These are phyloP conservation scores for Xestoiulus laeticollis DNA, from an alignment of 2,888 invertebrate species.

Conservation along the genomic window DNA sequence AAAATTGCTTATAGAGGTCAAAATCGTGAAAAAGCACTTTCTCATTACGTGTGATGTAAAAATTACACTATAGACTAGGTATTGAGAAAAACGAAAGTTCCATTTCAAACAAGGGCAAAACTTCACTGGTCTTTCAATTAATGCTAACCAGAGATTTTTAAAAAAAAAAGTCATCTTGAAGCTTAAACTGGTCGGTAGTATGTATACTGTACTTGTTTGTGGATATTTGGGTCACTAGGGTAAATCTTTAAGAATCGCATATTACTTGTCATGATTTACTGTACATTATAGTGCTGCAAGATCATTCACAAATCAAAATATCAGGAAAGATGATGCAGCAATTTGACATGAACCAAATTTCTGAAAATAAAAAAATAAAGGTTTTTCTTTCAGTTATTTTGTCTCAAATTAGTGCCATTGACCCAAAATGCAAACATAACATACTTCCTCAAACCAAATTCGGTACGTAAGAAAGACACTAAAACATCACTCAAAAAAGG, in stretches of 20 bases:
- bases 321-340: background rate
- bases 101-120: background rate
- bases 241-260: background rate
- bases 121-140: background rate
- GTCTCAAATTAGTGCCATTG: background rate
- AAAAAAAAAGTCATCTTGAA: background rate
- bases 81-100: background rate
- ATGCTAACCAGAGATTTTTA: background rate
- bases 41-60: slow-evolving; percentile 38
- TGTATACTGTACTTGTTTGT: background rate
- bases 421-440: background rate
- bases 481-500: background rate
- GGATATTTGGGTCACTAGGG: background rate
- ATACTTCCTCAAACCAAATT: background rate
- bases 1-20: background rate
- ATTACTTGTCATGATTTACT: background rate
- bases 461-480: background rate
- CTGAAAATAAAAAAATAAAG: background rate
- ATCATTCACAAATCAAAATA: background rate
- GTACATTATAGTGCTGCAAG: no score
- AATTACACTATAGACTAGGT: background rate
- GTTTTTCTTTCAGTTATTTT: background rate
- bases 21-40: background rate
- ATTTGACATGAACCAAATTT: background rate
- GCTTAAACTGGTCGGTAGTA: background rate